These are phyloP conservation scores for Holcopasites calliopsidis DNA, from an alignment of 1,140 invertebrate genomes.

Conservation along the genomic window DNA sequence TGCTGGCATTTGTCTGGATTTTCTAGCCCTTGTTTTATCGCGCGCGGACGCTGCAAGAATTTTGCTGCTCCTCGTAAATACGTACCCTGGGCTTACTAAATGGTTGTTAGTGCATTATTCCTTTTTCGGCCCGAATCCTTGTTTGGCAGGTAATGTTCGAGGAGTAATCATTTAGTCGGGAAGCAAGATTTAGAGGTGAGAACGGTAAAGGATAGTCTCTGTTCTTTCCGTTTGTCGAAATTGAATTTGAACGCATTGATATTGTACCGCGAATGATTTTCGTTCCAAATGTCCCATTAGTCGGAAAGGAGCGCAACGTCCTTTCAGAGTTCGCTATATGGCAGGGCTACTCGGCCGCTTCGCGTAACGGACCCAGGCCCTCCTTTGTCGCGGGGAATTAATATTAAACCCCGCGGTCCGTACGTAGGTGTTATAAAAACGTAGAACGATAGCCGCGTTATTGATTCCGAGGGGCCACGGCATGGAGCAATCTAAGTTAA, in stretches of 20 bases:
- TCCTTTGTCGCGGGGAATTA: slow-evolving; percentile 38
- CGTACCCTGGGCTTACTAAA: too few relatives aligned
- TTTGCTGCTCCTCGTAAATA: too few relatives aligned
- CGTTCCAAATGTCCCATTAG: not conserved
- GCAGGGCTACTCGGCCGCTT: not conserved
- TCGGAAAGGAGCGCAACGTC: not conserved
- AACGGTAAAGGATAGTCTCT: too few relatives aligned
- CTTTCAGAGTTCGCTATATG: slow-evolving; percentile 6
- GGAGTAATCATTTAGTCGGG: too few relatives aligned
- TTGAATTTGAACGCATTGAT: not conserved
- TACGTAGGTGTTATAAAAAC: slow-evolving; percentile 36
- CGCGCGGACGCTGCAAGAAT: too few relatives aligned
- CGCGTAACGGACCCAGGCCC: not conserved
- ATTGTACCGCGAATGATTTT: not conserved
- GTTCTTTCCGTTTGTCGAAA: too few relatives aligned
- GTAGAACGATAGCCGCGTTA: slow-evolving; percentile 17
- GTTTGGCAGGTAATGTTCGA: too few relatives aligned
- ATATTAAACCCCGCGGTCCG: slow-evolving; percentile 37
- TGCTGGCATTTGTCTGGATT: too few relatives aligned
- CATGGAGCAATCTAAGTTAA: slow-evolving; percentile 35
- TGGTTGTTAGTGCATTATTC: too few relatives aligned
- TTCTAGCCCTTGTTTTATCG: too few relatives aligned
- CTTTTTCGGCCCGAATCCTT: too few relatives aligned
- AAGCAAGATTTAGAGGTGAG: too few relatives aligned
- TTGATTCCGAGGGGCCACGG: slow-evolving; percentile 39